Conservation (phyloP, 2,888 invertebrate species). For the Didymodactylos carnosus region DNA sequence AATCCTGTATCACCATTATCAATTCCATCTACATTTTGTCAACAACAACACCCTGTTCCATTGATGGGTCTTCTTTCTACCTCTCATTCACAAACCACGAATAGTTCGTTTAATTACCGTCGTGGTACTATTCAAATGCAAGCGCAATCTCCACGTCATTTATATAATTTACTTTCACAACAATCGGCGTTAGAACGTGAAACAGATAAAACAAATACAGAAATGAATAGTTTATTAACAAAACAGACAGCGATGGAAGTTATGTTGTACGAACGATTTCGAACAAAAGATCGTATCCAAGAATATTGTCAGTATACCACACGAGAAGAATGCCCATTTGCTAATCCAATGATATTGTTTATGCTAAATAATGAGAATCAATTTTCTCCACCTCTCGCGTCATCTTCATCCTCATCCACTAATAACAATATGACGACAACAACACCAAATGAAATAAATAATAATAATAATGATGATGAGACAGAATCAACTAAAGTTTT, state of each 20-base stretch:
- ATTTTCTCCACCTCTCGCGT: background rate
- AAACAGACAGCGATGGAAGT: background rate
- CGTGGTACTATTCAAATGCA: background rate
- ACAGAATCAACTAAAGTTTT: background rate
- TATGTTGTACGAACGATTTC: background rate
- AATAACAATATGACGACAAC: no score
- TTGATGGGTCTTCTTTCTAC: background rate
- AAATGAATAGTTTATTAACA: background rate
- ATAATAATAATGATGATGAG: background rate
- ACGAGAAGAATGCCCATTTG: slow-evolving; percentile 52
- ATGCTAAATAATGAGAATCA: background rate
- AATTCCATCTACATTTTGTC: no score
- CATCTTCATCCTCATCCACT: background rate
- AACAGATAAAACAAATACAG: background rate
- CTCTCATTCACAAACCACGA: no score
- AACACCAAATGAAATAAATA: no score
- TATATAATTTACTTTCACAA: background rate
- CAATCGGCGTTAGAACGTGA: background rate
- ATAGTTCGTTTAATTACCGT: no score
- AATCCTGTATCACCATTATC: no score
- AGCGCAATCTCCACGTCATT: background rate
- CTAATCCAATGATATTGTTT: background rate
- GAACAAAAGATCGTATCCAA: slow-evolving; percentile 37
- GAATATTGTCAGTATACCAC: slow-evolving; percentile 93
- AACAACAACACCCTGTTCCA: no score